Evolutionary conservation across 2,797 vertebrate genomes (phyloP).

Genomic region (Alouatta caraya): DNA sequence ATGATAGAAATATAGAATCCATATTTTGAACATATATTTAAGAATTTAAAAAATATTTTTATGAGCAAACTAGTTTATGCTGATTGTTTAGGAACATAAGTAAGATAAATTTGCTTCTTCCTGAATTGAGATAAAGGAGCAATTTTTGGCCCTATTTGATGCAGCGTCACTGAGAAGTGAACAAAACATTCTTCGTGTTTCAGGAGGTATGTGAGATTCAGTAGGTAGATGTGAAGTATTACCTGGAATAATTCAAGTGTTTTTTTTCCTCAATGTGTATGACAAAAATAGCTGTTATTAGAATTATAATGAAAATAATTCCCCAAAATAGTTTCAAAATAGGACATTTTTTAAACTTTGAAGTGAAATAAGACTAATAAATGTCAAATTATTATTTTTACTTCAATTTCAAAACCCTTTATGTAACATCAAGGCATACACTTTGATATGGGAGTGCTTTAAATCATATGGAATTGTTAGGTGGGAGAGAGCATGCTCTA

Average conservation of each 20-base stretch:
- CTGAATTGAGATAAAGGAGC: background rate
- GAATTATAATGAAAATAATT: slow-evolving; percentile 29
- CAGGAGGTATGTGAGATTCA: background rate
- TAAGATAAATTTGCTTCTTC: background rate
- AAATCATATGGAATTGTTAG: background rate
- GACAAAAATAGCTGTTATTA: background rate
- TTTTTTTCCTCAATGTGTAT: background rate
- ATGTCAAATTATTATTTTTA: slow-evolving; percentile 23
- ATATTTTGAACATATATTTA: background rate
- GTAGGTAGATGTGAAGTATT: background rate
- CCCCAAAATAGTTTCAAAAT: slow-evolving; percentile 9
- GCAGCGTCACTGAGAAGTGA: background rate
- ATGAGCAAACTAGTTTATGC: background rate
- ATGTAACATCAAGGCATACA: background rate
- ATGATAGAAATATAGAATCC: slow-evolving; percentile 16
- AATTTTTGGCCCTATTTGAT: background rate
- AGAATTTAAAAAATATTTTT: background rate
- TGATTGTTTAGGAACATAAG: background rate
- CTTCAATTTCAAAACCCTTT: background rate
- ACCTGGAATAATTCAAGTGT: background rate
- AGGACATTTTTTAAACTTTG: background rate
- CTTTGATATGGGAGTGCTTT: background rate
- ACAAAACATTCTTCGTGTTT: background rate
- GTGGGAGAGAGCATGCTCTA: background rate
- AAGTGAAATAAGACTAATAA: slow-evolving; percentile 3